These are phyloP conservation scores for Apogon talboti DNA, from an alignment of 2,797 vertebrate species.

Conservation along the genomic window DNA sequence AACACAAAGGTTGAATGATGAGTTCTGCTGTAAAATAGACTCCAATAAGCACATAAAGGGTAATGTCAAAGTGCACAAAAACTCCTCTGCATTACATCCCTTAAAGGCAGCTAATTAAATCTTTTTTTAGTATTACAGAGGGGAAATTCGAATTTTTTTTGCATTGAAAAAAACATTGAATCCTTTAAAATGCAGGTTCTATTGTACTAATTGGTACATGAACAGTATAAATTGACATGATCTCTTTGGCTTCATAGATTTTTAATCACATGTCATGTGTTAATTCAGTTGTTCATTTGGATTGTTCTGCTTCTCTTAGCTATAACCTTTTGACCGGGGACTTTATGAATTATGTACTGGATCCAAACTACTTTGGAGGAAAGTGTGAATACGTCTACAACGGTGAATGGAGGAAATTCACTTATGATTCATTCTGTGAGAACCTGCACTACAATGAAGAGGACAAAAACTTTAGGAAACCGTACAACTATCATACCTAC, in stretches of 20 bases:
- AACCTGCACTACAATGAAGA: constrained; percentile 88
- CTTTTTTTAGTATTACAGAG: too few relatives aligned
- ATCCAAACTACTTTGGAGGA: constrained; percentile 88
- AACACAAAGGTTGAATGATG: not conserved
- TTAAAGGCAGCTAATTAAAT: too few relatives aligned
- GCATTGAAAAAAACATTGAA: not conserved
- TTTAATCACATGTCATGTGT: not conserved
- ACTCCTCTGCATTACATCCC: too few relatives aligned
- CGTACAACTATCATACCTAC: constrained; percentile 92
- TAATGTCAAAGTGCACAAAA: too few relatives aligned
- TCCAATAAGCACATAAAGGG: not conserved
- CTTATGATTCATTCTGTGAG: constrained; percentile 89
- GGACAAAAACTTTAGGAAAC: constrained; percentile 93
- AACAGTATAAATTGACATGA: not conserved
- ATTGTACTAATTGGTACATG: too few relatives aligned
- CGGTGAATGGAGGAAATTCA: constrained; percentile 91
- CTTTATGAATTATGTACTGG: constrained; percentile 80
- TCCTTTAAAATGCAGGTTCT: too few relatives aligned
- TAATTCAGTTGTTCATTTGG: not conserved
- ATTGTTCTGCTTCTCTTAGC: constrained; percentile 70
- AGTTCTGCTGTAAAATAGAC: not conserved
- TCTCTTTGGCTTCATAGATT: not conserved
- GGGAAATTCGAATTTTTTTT: not conserved
- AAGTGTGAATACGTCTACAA: constrained; percentile 93
- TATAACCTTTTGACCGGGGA: constrained; percentile 86